A percentile compares a stretch with the other conserved stretches of the same genome.
These are phyloP conservation scores for Orius insidiosus DNA, from an alignment of 1,140 invertebrate species.

Conservation along the genomic window DNA sequence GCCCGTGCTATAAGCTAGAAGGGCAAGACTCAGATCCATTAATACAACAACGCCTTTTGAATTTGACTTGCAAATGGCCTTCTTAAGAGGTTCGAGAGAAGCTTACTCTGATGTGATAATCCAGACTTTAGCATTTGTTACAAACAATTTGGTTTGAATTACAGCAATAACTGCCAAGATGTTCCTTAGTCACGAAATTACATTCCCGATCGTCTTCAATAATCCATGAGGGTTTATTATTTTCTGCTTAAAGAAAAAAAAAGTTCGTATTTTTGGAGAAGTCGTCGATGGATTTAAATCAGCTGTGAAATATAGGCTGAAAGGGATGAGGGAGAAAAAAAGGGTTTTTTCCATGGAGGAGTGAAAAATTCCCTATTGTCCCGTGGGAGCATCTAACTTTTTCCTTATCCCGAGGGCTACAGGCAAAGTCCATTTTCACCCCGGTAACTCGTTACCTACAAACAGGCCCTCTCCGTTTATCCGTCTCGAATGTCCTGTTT, in stretches of 20 bases:
- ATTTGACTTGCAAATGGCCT: conserved; percentile 9
- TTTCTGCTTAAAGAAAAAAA: background rate
- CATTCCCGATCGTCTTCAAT: too few species aligned
- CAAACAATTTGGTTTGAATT: conserved; percentile 10
- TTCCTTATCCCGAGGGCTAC: too few species aligned
- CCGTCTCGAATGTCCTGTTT: too few species aligned
- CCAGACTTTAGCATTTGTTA: conserved; percentile 5
- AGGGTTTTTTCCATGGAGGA: background rate
- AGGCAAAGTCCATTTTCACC: too few species aligned
- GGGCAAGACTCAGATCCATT: too few species aligned
- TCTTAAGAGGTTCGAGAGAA: background rate
- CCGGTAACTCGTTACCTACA: too few species aligned
- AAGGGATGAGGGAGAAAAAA: background rate
- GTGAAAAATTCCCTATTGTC: background rate
- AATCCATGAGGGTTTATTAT: too few species aligned
- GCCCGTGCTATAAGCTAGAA: too few species aligned
- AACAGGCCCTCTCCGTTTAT: too few species aligned
- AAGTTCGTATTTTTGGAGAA: background rate
- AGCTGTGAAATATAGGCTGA: background rate
- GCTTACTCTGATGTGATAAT: conserved; percentile 10
- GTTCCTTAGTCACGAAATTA: too few species aligned
- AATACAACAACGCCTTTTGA: too few species aligned
- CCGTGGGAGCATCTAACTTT: too few species aligned
- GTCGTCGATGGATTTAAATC: background rate
- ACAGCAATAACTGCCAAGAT: background rate